Evolutionary conservation across 2,797 vertebrate genomes (phyloP).

Genomic region (Hippopotamyrus pictus): DNA sequence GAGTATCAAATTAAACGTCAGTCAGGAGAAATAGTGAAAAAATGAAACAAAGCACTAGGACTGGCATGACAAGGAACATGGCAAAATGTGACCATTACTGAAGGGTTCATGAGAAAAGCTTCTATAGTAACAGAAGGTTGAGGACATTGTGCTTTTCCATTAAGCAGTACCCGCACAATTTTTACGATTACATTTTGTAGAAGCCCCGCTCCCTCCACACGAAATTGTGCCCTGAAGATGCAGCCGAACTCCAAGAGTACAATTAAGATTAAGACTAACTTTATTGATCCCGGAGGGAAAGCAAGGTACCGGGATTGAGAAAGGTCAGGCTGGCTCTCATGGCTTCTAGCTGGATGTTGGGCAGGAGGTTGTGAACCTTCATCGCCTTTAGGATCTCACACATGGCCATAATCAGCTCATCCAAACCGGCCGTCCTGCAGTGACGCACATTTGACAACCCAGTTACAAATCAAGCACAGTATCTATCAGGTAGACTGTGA

Average conservation of each 20-base stretch:
- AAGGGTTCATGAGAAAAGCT: background rate
- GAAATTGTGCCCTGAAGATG: background rate
- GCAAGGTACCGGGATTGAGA: constrained; percentile 67
- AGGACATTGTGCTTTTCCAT: background rate
- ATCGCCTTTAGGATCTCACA: constrained; percentile 73
- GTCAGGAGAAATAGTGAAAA: background rate
- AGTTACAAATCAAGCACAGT: background rate
- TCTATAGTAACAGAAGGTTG: background rate
- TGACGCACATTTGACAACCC: constrained; percentile 5
- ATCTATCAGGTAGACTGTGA: background rate
- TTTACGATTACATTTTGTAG: background rate
- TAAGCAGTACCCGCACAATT: background rate
- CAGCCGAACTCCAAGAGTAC: background rate
- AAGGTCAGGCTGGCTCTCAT: constrained; percentile 77
- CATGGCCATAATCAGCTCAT: constrained; percentile 71
- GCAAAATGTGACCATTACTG: background rate
- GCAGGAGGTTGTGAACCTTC: constrained; percentile 71
- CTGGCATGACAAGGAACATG: background rate
- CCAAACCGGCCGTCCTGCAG: constrained; percentile 70
- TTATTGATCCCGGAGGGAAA: background rate
- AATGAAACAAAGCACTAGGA: background rate
- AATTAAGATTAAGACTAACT: background rate
- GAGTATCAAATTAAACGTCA: background rate
- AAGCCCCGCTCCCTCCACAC: background rate
- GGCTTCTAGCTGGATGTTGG: constrained; percentile 77